Evolutionary conservation across 35 echinoderm and acorn worm species (phyloP).

Genomic region (Hemicentrotus pulcherrimus): DNA sequence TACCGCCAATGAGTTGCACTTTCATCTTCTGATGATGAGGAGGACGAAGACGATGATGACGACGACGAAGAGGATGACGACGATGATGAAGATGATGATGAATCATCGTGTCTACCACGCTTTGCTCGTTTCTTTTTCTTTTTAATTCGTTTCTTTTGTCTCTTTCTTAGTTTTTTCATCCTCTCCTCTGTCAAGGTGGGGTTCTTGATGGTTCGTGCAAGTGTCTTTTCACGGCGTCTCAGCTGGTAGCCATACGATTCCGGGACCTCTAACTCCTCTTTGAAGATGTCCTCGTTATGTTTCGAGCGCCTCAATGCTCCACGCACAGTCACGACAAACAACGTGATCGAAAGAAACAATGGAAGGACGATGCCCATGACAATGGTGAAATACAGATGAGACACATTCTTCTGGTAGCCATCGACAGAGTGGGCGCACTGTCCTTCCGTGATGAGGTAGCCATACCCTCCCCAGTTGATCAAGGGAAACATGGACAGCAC

Average conservation of each 20-base stretch:
- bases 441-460: conserved; percentile 31
- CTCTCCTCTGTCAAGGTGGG: conserved; percentile 51
- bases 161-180: conserved; percentile 49
- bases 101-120: conserved; percentile 1
- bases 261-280: conserved; percentile 23
- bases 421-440: conserved; percentile 45
- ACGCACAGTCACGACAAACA: not conserved
- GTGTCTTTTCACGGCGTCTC: conserved; percentile 45
- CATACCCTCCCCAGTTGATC: conserved; percentile 63
- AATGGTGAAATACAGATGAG: conserved; percentile 54
- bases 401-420: conserved; percentile 57
- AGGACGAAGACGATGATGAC: conserved; percentile 46
- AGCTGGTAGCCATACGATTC: conserved; percentile 51
- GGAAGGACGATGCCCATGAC: conserved; percentile 52
- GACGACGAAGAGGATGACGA: conserved; percentile 56
- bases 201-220: conserved; percentile 34
- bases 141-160: conserved; percentile 37
- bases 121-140: conserved; percentile 29
- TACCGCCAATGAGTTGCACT: conserved; percentile 57
- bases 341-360: conserved; percentile 7
- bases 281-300: not conserved
- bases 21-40: conserved; percentile 58
- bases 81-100: conserved; percentile 31
- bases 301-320: not conserved
- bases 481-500: conserved; percentile 55